These are phyloP conservation scores for Perca flavescens DNA, from an alignment of 2,113 vertebrate genomes.

Conservation along the genomic window DNA sequence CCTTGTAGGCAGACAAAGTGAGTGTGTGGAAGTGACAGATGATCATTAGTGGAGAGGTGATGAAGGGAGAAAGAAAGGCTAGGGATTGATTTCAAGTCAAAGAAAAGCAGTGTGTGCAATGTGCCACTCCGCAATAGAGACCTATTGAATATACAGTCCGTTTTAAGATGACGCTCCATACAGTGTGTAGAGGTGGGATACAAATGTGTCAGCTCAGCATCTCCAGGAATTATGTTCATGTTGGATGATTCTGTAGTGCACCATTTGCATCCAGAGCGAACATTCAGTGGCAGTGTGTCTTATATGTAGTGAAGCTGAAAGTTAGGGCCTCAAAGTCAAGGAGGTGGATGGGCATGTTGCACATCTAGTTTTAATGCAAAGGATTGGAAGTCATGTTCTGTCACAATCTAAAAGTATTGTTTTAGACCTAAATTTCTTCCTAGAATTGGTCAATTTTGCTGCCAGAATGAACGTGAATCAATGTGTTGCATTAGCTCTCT, in stretches of 20 bases:
- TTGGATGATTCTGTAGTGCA: neutral
- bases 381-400: neutral
- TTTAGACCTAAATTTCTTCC: neutral
- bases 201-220: neutral
- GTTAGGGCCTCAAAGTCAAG: neutral
- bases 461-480: neutral
- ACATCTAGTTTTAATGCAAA: neutral
- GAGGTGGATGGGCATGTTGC: no score
- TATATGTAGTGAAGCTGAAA: neutral
- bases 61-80: slow-evolving; percentile 1
- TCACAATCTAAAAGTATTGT: neutral
- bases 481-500: neutral
- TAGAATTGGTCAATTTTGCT: neutral
- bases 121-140: slow-evolving; percentile 25
- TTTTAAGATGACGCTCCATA: slow-evolving; percentile 13
- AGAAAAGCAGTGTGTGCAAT: slow-evolving; percentile 53
- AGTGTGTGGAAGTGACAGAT: slow-evolving; percentile 14
- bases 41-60: slow-evolving; percentile 23
- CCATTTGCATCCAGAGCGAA: neutral
- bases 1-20: slow-evolving; percentile 30
- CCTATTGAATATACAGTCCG: slow-evolving; percentile 1
- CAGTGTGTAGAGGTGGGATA: neutral
- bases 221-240: neutral
- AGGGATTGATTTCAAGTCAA: slow-evolving; percentile 42
- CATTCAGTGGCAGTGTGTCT: no score